phyloP scores from a whole-genome alignment of 2,888 invertebrate genomes.

The Apamea crenata region DNA sequence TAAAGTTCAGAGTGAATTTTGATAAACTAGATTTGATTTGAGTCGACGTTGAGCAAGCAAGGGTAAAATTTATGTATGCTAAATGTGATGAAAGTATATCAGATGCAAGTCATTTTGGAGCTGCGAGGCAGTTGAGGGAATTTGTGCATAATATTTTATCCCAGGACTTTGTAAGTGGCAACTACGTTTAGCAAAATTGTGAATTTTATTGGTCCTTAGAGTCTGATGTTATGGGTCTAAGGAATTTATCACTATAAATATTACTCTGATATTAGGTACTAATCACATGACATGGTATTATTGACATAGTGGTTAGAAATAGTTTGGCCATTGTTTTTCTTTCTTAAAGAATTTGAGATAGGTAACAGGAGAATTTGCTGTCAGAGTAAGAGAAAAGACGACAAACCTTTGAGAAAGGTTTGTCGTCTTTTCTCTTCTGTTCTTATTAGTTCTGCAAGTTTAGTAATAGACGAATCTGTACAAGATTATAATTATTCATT shows the following conservation, averaged over 20 bases:
- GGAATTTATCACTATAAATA: background rate
- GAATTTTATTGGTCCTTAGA: background rate
- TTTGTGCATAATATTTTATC: conserved; percentile 6
- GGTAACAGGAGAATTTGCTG: background rate
- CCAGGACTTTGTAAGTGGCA: conserved; percentile 1
- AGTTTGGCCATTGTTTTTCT: background rate
- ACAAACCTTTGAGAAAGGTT: too few relatives aligned
- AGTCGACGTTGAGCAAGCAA: conserved; percentile 6
- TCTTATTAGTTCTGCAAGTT: background rate
- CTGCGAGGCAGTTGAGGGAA: background rate
- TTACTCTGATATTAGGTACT: too few relatives aligned
- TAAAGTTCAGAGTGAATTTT: conserved; percentile 33
- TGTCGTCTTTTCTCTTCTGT: background rate
- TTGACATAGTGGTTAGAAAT: background rate
- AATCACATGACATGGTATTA: too few relatives aligned
- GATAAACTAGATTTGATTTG: conserved; percentile 54
- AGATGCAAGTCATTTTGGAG: conserved; percentile 38
- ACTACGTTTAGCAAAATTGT: conserved; percentile 10
- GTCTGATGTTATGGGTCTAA: background rate
- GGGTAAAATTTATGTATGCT: conserved; percentile 44
- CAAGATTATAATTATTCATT: background rate
- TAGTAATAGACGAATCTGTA: background rate
- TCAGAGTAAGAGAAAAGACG: too few relatives aligned
- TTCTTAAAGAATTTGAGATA: background rate
- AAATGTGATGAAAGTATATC: conserved; percentile 51